Conservation (phyloP, 2,888 invertebrate species). For the Nineta flava region DNA sequence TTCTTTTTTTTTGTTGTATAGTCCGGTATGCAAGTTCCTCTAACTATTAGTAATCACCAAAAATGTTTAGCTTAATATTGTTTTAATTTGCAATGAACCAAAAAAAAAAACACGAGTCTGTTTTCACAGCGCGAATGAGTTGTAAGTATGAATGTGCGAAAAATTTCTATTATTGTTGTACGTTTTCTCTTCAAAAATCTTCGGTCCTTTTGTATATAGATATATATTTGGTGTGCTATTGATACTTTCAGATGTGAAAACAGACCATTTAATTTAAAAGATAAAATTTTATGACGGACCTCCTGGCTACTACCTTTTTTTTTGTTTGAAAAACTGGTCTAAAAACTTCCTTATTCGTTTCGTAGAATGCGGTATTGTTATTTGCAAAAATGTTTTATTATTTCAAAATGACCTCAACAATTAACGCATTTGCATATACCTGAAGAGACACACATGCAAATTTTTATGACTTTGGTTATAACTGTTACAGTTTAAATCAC, state of each 20-base stretch:
- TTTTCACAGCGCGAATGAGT: no score
- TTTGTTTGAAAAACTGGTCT: no score
- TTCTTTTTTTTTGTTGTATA: slow-evolving; percentile 15
- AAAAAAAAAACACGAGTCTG: no score
- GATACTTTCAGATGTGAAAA: no score
- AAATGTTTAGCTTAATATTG: not conserved
- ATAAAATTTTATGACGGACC: no score
- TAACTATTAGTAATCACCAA: not conserved
- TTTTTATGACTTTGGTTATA: not conserved
- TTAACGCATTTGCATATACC: not conserved
- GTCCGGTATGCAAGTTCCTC: slow-evolving; percentile 31
- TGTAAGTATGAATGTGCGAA: no score
- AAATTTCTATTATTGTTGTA: no score
- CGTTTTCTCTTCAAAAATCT: no score
- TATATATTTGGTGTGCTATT: no score
- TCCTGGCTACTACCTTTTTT: no score
- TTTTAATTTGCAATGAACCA: slow-evolving; percentile 3
- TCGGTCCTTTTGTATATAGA: no score
- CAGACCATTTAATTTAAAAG: no score
- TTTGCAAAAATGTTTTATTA: not conserved
- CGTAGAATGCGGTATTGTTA: not conserved
- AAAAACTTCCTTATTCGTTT: not conserved
- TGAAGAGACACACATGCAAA: not conserved
- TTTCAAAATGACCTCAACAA: not conserved
- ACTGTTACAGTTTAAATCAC: not conserved